Base-by-base conservation (phyloP, 2,888 invertebrate genomes). In the Orchesella flavescens region DNA sequence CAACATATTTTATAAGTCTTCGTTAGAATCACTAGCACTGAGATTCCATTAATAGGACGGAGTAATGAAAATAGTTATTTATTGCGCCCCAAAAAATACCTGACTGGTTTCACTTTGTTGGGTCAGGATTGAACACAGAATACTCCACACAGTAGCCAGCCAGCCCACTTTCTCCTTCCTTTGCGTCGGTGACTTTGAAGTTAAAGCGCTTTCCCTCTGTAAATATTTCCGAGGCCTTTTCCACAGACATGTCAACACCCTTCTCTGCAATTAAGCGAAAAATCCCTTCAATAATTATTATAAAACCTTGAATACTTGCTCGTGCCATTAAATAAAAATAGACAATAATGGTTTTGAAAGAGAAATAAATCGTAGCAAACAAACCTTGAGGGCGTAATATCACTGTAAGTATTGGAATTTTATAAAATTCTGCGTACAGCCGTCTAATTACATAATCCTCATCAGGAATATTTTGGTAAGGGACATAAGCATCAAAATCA, bases 401-500 rank as follows among this genome's bases (percentile, higher is more conserved):
- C n/a, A 79, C 3, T 12, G 15, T 5, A 7, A 80, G 49, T 13
- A 24, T 9, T 0, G 80, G 80, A n/a, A 80, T 17, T 21, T 66
- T 80, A 12, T 46, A 63, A 46, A 80, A 80, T 49, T 80, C 80
- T 0, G 23, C 23, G 21, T 74, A 73, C 0, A 73, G 24, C n/a
- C 73, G 73, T 15, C 80, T 24, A 12, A 73, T 23, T 0, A 57
- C 55, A 21, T 72, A 79, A 7, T 59, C 71, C 9, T 34, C 68
- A 17, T n/a, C 17, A 0, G 44, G 57, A 1, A 79, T 4, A 1
- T 19, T 7, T 12, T 17, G 21, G 17, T 72, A 68, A 10, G 59
- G 74, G 21, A 81, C 19, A 7, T 43, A 43, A 10, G 75, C 75
- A 44, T 81, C 81, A 0, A 69, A 15, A 53, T 81, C 81, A 1